Conservation (phyloP, 2,113 vertebrate species). For the Xiphorhynchus elegans region DNA sequence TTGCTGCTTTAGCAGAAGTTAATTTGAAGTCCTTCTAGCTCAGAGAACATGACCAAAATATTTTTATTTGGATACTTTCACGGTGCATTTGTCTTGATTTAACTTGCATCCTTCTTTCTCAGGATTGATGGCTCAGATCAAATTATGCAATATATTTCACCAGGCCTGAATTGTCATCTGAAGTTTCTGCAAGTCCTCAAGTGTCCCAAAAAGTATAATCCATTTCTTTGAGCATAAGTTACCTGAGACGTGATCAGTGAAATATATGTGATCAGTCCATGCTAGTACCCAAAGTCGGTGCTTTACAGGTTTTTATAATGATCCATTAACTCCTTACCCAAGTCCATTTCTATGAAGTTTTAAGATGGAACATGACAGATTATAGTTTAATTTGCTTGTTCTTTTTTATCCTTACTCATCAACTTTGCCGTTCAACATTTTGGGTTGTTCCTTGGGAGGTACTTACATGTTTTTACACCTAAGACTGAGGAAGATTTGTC, state of each 20-base stretch:
- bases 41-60: not conserved
- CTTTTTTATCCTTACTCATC: not conserved
- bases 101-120: not conserved
- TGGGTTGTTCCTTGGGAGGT: not conserved
- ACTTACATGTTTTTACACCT: not conserved
- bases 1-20: not conserved
- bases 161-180: not conserved
- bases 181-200: not conserved
- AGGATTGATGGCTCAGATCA: not conserved
- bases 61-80: not conserved
- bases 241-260: not conserved
- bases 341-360: not conserved
- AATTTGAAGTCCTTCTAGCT: not conserved
- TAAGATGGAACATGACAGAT: not conserved
- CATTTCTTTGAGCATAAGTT: not conserved
- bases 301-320: not conserved
- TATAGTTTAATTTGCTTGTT: not conserved
- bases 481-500: not conserved
- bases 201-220: not conserved
- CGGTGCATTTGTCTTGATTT: not conserved
- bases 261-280: not conserved
- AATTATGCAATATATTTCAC: not conserved
- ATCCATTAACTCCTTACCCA: not conserved
- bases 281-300: not conserved
- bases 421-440: not conserved